phyloP scores from a whole-genome alignment of 2,888 invertebrate species.

The Resseliella maxima region DNA sequence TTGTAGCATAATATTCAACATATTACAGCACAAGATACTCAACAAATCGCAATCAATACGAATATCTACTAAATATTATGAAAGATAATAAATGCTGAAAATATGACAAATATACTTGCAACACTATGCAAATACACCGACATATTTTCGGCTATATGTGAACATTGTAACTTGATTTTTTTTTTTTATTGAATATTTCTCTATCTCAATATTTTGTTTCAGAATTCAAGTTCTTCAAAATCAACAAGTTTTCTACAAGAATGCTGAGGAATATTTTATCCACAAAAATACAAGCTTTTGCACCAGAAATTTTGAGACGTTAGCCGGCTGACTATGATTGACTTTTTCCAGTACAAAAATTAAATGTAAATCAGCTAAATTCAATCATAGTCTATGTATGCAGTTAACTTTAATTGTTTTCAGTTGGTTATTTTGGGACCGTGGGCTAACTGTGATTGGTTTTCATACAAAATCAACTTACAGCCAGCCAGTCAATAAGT shows the following conservation, averaged over 20 bases:
- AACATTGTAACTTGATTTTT: neutral
- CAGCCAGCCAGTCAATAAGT: no score
- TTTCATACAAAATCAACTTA: no score
- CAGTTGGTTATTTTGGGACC: no score
- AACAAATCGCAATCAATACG: neutral
- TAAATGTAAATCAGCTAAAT: no score
- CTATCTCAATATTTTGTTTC: neutral
- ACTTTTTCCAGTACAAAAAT: no score
- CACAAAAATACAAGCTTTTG: neutral
- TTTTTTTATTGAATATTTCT: neutral
- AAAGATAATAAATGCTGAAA: neutral
- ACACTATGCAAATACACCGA: neutral
- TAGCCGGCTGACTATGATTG: no score
- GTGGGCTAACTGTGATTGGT: no score
- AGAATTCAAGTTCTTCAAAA: neutral
- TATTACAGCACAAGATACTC: neutral
- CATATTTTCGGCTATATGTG: neutral
- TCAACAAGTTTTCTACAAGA: neutral
- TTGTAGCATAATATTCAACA: neutral
- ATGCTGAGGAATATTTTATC: neutral
- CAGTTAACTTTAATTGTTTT: no score
- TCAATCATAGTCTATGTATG: no score
- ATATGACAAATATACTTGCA: neutral
- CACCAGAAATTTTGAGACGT: no score
- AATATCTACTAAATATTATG: neutral